Evolutionary conservation across 2,113 vertebrate species (phyloP).

Genomic region (Mesocricetus auratus): DNA sequence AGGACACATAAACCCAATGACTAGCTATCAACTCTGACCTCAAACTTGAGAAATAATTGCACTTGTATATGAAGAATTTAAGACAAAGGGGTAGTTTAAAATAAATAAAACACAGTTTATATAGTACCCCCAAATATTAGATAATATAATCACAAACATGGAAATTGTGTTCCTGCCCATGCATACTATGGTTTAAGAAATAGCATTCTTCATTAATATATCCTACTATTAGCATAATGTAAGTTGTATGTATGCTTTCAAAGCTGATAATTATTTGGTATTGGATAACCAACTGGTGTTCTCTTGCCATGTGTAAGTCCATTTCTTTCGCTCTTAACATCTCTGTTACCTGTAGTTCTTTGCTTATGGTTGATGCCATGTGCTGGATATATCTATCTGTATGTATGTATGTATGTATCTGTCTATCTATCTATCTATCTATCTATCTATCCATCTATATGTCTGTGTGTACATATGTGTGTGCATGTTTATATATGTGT

Average conservation of each 20-base stretch:
- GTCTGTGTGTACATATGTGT: too few relatives aligned
- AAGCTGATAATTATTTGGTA: neutral
- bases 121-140: neutral
- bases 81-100: neutral
- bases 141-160: neutral
- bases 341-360: neutral
- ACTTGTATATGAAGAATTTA: neutral
- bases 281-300: neutral
- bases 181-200: neutral
- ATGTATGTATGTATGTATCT: neutral
- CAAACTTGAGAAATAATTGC: neutral
- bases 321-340: neutral
- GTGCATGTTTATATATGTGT: too few relatives aligned
- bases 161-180: neutral
- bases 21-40: neutral
- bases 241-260: neutral
- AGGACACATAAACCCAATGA: neutral
- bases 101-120: neutral
- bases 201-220: neutral
- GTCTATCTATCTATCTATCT: neutral
- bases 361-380: neutral
- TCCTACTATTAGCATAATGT: neutral
- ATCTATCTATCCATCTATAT: too few relatives aligned
- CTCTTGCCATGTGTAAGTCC: neutral
- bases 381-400: neutral